Conservation (phyloP, 2,797 vertebrate genomes). For the Protonibea diacanthus region DNA sequence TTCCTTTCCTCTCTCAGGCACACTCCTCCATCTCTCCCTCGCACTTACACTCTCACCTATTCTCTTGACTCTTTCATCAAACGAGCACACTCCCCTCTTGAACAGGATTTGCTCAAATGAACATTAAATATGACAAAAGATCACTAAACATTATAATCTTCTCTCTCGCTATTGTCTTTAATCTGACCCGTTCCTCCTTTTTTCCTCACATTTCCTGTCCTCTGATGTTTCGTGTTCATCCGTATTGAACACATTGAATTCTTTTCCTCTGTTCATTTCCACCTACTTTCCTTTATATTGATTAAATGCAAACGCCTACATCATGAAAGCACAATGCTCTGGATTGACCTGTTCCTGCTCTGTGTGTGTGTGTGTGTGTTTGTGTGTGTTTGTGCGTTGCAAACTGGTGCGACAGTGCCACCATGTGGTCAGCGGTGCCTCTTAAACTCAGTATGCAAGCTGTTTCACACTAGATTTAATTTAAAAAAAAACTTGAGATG, state of each 20-base stretch:
- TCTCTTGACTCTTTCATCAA: conserved; percentile 45
- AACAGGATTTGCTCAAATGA: conserved; percentile 23
- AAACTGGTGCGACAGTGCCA: conserved; percentile 62
- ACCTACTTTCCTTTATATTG: conserved; percentile 29
- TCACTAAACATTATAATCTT: not conserved
- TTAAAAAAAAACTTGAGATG: conserved; percentile 29
- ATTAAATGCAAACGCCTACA: conserved; percentile 38
- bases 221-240: not conserved
- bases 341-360: conserved; percentile 47
- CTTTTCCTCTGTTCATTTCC: not conserved
- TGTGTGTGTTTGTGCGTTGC: not conserved
- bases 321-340: conserved; percentile 39
- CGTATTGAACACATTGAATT: not conserved
- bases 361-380: conserved; percentile 22
- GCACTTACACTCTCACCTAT: conserved; percentile 23
- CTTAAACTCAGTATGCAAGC: not conserved
- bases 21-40: conserved; percentile 55
- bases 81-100: conserved; percentile 12
- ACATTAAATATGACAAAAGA: not conserved
- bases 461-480: conserved; percentile 1
- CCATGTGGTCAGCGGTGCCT: conserved; percentile 46
- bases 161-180: not conserved
- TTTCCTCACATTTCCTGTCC: not conserved
- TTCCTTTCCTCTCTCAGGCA: conserved; percentile 26
- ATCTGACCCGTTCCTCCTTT: not conserved